Evolutionary conservation across 2,113 vertebrate genomes (phyloP), one percentile per base, ranked within the genome.

Genomic region (Mus spicilegus): DNA sequence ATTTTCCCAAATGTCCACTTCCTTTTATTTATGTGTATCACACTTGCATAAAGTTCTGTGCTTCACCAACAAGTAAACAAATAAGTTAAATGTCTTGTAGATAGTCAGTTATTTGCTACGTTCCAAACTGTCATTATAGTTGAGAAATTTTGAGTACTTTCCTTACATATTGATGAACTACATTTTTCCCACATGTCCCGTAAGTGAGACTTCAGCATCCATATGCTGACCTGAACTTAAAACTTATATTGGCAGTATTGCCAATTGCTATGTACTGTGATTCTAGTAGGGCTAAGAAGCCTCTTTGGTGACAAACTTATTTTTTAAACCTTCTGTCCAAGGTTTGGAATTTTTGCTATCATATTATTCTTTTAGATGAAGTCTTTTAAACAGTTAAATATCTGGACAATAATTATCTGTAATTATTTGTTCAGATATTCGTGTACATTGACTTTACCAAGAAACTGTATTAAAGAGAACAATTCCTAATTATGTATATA

Each of bases 181-280:
- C 70, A 88, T 76, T 56, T 56, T 84, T 56, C 77, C 70, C 88
- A 88, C 82, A 93, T 81, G 77, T 93, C 36, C 92, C 67, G 22
- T 93, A 82, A 93, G 65, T 93, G 87, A 97, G 90, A 89, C 92
- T 92, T 95, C 88, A 90, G 92, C 69, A 93, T 88, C 85, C 86
- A 82, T 82, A 94, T 88, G 49, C 85, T 91, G 90, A 96, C 61
- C 85, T 87, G 85, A 95, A 90, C 76, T 87, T 90, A 90, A 96
- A 95, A 88, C 77, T 88, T 78, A 36, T 39, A 89, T 89, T 95
- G 96, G 86, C 95, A 96, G 49, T 88, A 87, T 86, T 94, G 90
- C 69, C 94, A 90, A 70, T 90, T 87, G 42, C 36, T 86, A 65
- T 65, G 67, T 86, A 46, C 13, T 90, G 81, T 58, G 81, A 96